Evolutionary conservation across 2,888 invertebrate genomes (phyloP).

Genomic region (Leucozona laternaria): DNA sequence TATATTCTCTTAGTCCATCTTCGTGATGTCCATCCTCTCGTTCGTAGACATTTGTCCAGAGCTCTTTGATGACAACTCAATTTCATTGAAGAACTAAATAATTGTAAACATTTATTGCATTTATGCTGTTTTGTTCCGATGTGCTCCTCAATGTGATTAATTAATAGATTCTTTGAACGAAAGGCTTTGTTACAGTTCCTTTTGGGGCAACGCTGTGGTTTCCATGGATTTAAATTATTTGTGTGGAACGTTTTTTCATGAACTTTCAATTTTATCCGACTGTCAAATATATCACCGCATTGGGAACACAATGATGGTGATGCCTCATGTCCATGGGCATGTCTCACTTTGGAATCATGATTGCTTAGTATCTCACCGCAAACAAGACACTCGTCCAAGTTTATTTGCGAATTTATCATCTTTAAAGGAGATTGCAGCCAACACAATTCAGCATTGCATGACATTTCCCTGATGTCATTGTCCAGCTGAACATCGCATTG

Average conservation of each 20-base stretch:
- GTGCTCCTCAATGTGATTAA: conserved; percentile 56
- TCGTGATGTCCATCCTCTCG: background rate
- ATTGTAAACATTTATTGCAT: conserved; percentile 44
- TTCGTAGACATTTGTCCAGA: conserved; percentile 21
- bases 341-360: conserved; percentile 19
- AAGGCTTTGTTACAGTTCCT: conserved; percentile 46
- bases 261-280: background rate
- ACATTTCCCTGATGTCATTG: background rate
- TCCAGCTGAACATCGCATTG: conserved; percentile 56
- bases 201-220: conserved; percentile 49
- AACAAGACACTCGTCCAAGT: conserved; percentile 38
- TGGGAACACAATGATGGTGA: conserved; percentile 19
- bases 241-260: conserved; percentile 43
- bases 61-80: conserved; percentile 47
- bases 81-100: conserved; percentile 39
- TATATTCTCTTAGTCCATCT: conserved; percentile 19
- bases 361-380: conserved; percentile 48
- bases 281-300: conserved; percentile 31
- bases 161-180: conserved; percentile 25
- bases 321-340: conserved; percentile 8
- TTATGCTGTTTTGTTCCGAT: background rate
- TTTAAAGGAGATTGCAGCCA: background rate
- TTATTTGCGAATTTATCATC: background rate
- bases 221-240: background rate
- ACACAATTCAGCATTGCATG: background rate